Evolutionary conservation across 2,888 invertebrate genomes (phyloP), one percentile per base, ranked within the genome.

Genomic region (Gymnoscelis rufifasciata): DNA sequence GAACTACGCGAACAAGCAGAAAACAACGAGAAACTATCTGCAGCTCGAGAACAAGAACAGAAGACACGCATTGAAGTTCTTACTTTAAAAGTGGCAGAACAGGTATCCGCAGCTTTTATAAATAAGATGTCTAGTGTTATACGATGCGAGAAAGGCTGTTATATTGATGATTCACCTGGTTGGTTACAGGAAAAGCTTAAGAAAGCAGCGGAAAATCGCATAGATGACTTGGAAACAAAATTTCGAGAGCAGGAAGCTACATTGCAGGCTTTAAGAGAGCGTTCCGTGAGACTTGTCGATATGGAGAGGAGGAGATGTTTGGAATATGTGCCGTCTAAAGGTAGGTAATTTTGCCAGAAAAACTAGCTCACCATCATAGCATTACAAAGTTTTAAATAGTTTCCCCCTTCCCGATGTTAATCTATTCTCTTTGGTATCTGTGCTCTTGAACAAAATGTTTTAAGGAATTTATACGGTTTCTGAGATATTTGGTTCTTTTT

Each of bases 251-350:
- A 78, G 33, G 78, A 83, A 50, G 71, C 74, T 1, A 63, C 71
- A 26, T 49, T 79, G 26, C 57, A 62, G 31, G 30, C 58, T 10
- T 38, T 83, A 35, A 71, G 72, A 3, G 82, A 83, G 44, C 71
- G 71, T 1, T 82, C 83, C 6, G 62, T 66, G 1, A 64, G 57
- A 19, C 71, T 87, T 1, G 70, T 83, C 3, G 78, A 86, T 33
- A 57, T 79, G 51, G 82, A 83, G 42, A 71, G 71, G 38, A 64
- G 63, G 41, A 68, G 74, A 23, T 78, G 78, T 52, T 59, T 83
- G n/a, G 83, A 83, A 30, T 78, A 74, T 52, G 52, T 83, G 5
- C 87, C 87, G 0, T 55, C 67, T 1, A 86, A 79, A 73, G 84
- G 87, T 84, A 51, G 43, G 23, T 12, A 24, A 8, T 12, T 10